phyloP scores from a whole-genome alignment of 2,888 invertebrate species.

The Trachelus tabidus region DNA sequence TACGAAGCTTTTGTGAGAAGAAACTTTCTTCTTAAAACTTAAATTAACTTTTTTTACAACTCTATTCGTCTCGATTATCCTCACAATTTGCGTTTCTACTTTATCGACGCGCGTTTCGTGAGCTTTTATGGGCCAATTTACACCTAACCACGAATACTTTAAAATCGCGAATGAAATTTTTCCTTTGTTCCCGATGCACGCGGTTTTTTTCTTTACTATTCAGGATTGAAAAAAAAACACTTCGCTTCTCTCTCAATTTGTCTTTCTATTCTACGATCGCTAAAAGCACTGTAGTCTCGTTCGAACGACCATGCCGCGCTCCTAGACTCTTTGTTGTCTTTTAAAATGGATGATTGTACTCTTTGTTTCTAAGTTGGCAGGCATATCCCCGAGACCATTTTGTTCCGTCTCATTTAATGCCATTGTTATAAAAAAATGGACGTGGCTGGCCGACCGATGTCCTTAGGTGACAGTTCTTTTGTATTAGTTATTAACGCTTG shows the following conservation, averaged over 20 bases:
- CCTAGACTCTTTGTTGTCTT: not conserved
- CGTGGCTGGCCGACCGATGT: not conserved
- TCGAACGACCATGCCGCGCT: slow-evolving; percentile 30
- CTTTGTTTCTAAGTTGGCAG: not conserved
- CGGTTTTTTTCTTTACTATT: not conserved
- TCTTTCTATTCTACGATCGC: not conserved
- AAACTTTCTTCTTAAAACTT: not conserved
- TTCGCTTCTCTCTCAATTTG: not conserved
- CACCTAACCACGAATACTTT: slow-evolving; percentile 1
- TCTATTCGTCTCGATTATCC: not conserved
- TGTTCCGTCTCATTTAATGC: not conserved
- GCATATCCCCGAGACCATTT: not conserved
- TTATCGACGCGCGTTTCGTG: slow-evolving; percentile 22
- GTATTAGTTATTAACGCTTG: not conserved
- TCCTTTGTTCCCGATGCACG: not conserved
- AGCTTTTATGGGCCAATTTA: slow-evolving; percentile 48
- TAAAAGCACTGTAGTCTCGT: slow-evolving; percentile 21
- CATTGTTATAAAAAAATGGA: not conserved
- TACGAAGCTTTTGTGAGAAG: not conserved
- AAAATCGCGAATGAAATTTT: not conserved
- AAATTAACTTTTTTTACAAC: not conserved
- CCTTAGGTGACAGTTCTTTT: not conserved
- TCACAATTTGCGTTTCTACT: not conserved
- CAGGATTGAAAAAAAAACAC: not conserved
- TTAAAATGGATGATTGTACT: too few species aligned